A percentile compares a stretch with the other conserved stretches of the same genome.
These are phyloP conservation scores for Isaurus tuberculatus DNA, from an alignment of 92 coral and sea anemone genomes.

Conservation along the genomic window DNA sequence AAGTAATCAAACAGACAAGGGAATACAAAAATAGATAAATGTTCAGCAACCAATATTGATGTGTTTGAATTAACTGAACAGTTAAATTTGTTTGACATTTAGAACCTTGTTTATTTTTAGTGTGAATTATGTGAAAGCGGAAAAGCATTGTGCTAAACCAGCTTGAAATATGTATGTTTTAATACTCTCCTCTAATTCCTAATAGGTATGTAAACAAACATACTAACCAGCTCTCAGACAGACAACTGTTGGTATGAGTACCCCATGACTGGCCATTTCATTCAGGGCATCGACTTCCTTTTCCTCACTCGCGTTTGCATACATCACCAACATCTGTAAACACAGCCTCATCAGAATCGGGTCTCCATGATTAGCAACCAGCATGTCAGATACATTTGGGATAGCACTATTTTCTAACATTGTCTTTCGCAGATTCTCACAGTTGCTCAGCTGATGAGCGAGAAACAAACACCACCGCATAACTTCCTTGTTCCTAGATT, in stretches of 20 bases:
- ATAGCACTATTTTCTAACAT: slow-evolving; percentile 67
- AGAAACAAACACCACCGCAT: slow-evolving; percentile 86
- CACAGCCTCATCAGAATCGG: slow-evolving; percentile 80
- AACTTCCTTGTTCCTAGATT: slow-evolving; percentile 78
- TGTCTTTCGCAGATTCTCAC: slow-evolving; percentile 77
- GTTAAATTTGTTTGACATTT: no score
- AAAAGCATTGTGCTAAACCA: no score
- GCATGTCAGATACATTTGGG: slow-evolving; percentile 70
- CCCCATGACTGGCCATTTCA: slow-evolving; percentile 80
- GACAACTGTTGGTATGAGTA: slow-evolving; percentile 83
- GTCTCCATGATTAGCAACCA: slow-evolving; percentile 89
- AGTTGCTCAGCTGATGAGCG: slow-evolving; percentile 80
- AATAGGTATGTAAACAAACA: no score
- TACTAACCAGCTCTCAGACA: slow-evolving; percentile 95
- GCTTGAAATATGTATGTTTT: no score
- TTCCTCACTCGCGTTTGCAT: slow-evolving; percentile 84
- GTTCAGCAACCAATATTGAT: no score
- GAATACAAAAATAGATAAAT: no score
- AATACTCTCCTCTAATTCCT: no score
- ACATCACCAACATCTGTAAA: slow-evolving; percentile 91
- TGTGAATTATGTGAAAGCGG: no score
- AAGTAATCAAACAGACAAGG: no score
- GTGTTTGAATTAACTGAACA: no score
- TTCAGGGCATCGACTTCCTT: slow-evolving; percentile 81
- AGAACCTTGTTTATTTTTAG: no score